Evolutionary conservation across 30 jellyfish, hydroid and myxozoan species (phyloP).

Genomic region (Turritopsis dohrnii): DNA sequence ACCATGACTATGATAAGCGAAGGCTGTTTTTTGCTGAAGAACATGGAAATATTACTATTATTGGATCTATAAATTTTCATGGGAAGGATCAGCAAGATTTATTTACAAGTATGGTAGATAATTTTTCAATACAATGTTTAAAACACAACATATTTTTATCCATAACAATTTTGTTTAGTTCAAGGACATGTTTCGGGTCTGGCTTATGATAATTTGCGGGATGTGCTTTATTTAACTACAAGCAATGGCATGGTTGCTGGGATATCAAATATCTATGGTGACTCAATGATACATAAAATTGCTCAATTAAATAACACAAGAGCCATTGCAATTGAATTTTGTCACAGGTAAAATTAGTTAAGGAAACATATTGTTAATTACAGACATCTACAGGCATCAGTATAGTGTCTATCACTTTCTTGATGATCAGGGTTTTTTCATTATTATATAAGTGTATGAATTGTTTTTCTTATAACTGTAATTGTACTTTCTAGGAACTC

Average conservation of each 20-base stretch:
- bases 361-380: not conserved
- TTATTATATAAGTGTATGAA: no score
- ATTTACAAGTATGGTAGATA: not conserved
- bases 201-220: not conserved
- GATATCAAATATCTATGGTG: not conserved
- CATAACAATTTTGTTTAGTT: no score
- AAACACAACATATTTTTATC: no score
- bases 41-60: not conserved
- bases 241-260: not conserved
- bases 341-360: not conserved
- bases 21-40: not conserved
- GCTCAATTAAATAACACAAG: not conserved
- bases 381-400: not conserved
- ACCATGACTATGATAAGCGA: not conserved
- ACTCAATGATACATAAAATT: not conserved
- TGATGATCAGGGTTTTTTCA: no score
- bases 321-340: not conserved
- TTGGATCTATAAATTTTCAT: not conserved
- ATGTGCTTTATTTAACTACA: not conserved
- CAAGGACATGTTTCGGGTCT: not conserved
- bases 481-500: no score
- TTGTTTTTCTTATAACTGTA: no score
- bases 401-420: not conserved
- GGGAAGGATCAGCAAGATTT: not conserved
- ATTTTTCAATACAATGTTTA: not conserved